Evolutionary conservation across 2,888 invertebrate species (phyloP).

Genomic region (Callyntrura guangdongensis): DNA sequence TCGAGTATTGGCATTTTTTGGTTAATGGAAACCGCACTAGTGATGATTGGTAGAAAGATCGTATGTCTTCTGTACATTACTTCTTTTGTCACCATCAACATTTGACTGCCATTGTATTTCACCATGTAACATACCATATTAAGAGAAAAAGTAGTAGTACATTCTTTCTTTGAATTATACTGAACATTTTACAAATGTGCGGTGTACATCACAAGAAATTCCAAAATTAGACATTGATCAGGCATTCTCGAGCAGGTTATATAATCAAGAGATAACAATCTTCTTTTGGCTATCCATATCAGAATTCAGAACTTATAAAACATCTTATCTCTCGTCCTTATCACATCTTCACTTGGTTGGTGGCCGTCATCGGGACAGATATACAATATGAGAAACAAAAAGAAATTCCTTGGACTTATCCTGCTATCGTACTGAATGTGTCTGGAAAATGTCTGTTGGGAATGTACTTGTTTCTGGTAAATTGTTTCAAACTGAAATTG

Average conservation of each 20-base stretch:
- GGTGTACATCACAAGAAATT: slow-evolving; percentile 5
- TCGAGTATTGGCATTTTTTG: too few relatives aligned
- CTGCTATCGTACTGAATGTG: slow-evolving; percentile 27
- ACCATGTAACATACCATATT: too few relatives aligned
- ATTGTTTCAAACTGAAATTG: slow-evolving; percentile 44
- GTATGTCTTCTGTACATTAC: too few relatives aligned
- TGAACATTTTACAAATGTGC: not conserved
- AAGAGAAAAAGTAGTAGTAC: too few relatives aligned
- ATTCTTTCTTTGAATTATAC: not conserved
- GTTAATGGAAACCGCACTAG: too few relatives aligned
- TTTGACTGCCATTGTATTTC: too few relatives aligned
- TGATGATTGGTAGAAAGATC: too few relatives aligned
- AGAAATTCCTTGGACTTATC: slow-evolving; percentile 30
- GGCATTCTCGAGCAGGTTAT: not conserved
- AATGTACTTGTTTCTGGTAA: not conserved
- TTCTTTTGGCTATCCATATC: slow-evolving; percentile 23
- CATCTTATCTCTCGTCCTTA: slow-evolving; percentile 46
- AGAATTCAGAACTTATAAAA: not conserved
- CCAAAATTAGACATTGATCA: slow-evolving; percentile 37
- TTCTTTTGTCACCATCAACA: too few relatives aligned
- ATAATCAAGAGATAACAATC: slow-evolving; percentile 9
- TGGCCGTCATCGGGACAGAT: slow-evolving; percentile 71
- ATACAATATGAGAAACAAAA: slow-evolving; percentile 36
- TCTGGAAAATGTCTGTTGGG: not conserved
- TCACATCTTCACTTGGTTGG: slow-evolving; percentile 76